These are phyloP conservation scores for Thalassaphorura encarpata DNA, from an alignment of 1,140 invertebrate genomes.

Conservation along the genomic window DNA sequence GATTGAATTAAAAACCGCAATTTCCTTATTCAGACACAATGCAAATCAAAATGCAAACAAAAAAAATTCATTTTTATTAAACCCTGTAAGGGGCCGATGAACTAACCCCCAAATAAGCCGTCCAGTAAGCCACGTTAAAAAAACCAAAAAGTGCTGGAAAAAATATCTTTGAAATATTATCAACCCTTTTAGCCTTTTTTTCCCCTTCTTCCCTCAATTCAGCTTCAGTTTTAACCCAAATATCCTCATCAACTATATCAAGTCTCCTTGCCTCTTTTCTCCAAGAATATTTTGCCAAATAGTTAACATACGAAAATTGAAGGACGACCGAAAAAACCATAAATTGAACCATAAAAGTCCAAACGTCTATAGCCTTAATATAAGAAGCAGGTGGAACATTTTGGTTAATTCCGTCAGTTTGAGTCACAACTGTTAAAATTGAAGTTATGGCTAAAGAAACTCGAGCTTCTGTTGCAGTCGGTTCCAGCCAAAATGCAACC, in stretches of 20 bases:
- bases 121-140: slow-evolving; percentile 92
- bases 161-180: slow-evolving; percentile 84
- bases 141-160: slow-evolving; percentile 87
- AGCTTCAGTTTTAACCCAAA: background rate
- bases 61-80: too few relatives aligned
- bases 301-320: slow-evolving; percentile 49
- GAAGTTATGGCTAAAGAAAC: slow-evolving; percentile 49
- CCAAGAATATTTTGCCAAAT: slow-evolving; percentile 19
- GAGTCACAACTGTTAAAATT: slow-evolving; percentile 49
- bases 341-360: slow-evolving; percentile 48
- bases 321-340: slow-evolving; percentile 48
- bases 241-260: background rate
- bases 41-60: too few relatives aligned
- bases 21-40: too few relatives aligned
- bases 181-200: slow-evolving; percentile 67
- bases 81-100: background rate
- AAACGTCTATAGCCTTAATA: slow-evolving; percentile 44
- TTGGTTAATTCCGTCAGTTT: slow-evolving; percentile 42
- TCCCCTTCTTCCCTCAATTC: background rate
- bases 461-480: slow-evolving; percentile 44
- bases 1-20: too few relatives aligned
- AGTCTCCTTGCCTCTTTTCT: background rate
- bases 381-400: background rate
- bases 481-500: slow-evolving; percentile 48
- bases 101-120: slow-evolving; percentile 54